These are phyloP conservation scores for Lepeophtheirus salmonis DNA, from an alignment of 1,140 invertebrate species.

Conservation along the genomic window DNA sequence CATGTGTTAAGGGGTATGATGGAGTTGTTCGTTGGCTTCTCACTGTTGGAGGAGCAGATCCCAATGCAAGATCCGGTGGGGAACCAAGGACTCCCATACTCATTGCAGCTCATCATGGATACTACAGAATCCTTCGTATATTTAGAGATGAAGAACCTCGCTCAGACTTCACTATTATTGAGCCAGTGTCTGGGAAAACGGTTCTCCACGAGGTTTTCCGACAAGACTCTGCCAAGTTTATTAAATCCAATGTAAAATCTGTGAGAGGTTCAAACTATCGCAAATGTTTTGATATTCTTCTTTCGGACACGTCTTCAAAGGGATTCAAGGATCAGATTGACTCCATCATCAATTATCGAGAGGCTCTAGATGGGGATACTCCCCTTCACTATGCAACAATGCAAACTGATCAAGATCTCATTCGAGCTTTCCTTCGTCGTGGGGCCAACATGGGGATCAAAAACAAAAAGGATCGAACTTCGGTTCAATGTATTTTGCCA, in stretches of 20 bases:
- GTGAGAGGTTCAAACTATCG: neutral
- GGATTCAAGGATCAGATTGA: neutral
- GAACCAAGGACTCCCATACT: neutral
- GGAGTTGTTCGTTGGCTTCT: neutral
- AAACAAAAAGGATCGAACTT: constrained; percentile 10
- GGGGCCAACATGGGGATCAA: constrained; percentile 18
- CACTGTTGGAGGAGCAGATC: neutral
- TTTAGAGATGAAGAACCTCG: neutral
- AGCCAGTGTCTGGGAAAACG: neutral
- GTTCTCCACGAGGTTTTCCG: constrained; percentile 8
- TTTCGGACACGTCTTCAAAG: neutral
- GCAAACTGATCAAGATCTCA: neutral
- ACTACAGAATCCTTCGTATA: constrained; percentile 7
- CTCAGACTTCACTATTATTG: neutral
- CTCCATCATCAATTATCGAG: constrained; percentile 3
- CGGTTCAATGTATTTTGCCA: constrained; percentile 9
- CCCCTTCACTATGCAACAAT: neutral
- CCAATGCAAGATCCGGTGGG: neutral
- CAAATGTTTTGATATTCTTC: constrained; percentile 1
- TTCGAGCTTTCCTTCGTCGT: neutral
- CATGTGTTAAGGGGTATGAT: neutral
- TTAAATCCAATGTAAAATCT: neutral
- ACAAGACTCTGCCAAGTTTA: neutral
- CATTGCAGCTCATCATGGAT: constrained; percentile 14
- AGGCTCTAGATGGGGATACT: neutral